Evolutionary conservation across 2,888 invertebrate genomes (phyloP), one percentile per base, ranked within the genome.

Genomic region (Acleris literana): DNA sequence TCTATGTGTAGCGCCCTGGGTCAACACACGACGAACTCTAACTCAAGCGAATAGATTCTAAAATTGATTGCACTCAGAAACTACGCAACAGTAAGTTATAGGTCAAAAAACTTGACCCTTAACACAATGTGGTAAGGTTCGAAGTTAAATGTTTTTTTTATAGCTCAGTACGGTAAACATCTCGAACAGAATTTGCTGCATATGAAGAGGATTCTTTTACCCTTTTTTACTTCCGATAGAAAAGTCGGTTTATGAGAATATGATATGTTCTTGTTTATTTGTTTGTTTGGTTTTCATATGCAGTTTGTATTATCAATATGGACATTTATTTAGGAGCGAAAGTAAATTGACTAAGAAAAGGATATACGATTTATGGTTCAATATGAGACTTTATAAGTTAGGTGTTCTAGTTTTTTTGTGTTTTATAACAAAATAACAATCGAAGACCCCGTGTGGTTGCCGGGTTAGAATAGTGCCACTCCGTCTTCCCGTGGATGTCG

Each of bases 151-250:
- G 18, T 1, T 18, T 54, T 43, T 56, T 55, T 48, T 29, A 16
- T 11, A 33, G 29, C 5, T 13, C 44, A 25, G 53, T 5, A 51
- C 60, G 25, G 56, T 52, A 61, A 55, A 66, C 56, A 61, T 29
- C 5, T 18, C 52, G 56, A 61, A 18, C 54, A 20, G 62, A 57
- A 66, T 66, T 66, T 57, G 52, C 48, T 62, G 66, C 66, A 62
- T 61, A 61, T 66, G 61, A 66, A 61, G 66, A 62, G 52, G 57
- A 62, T 57, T 61, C 52, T 57, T 52, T 62, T 22, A 11, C 66
- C 56, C 51, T 66, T 59, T 65, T 60, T 57, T 57, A 48, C 51
- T 46, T 53, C 22, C 61, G 39, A 66, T 66, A 60, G 61, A 56
- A 66, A 61, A 66, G 25, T 53, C 57, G 66, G 66, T 52, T 61